Evolutionary conservation across 2,797 vertebrate genomes (phyloP).

Genomic region (Centroberyx gerrardi): DNA sequence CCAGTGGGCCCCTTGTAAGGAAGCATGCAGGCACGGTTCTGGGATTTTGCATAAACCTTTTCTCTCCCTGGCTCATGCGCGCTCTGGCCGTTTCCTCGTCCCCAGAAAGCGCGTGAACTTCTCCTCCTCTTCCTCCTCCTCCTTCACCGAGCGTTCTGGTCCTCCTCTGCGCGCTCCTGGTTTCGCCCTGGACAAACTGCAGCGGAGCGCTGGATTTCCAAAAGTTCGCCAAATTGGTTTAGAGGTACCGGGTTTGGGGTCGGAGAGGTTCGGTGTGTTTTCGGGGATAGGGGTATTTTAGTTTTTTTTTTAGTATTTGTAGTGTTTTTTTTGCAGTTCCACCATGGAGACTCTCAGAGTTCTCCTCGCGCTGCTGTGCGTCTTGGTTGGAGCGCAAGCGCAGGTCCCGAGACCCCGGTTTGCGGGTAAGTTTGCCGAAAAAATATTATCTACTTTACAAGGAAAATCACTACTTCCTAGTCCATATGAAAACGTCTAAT

Average conservation of each 20-base stretch:
- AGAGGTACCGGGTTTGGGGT: slow-evolving; percentile 24
- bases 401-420: slow-evolving; percentile 23
- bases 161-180: slow-evolving; percentile 76
- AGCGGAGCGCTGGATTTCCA: slow-evolving; percentile 59
- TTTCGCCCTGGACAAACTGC: slow-evolving; percentile 67
- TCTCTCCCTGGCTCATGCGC: slow-evolving; percentile 32
- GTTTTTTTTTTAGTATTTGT: not conserved
- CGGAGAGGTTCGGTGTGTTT: slow-evolving; percentile 40
- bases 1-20: slow-evolving; percentile 64
- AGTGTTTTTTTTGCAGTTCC: slow-evolving; percentile 25
- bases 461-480: accelerated
- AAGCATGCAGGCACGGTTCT: slow-evolving; percentile 37
- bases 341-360: slow-evolving; percentile 73
- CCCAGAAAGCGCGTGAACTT: slow-evolving; percentile 42
- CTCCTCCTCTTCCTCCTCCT: slow-evolving; percentile 26
- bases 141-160: slow-evolving; percentile 55
- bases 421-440: slow-evolving; percentile 69
- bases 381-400: slow-evolving; percentile 61
- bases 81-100: slow-evolving; percentile 25
- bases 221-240: slow-evolving; percentile 53
- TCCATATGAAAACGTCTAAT: not conserved
- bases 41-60: slow-evolving; percentile 40
- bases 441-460: not conserved
- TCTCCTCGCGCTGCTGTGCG: slow-evolving; percentile 79
- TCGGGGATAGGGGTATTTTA: not conserved